These are phyloP conservation scores for Apamea sordens DNA, from an alignment of 2,888 invertebrate genomes.

Conservation along the genomic window DNA sequence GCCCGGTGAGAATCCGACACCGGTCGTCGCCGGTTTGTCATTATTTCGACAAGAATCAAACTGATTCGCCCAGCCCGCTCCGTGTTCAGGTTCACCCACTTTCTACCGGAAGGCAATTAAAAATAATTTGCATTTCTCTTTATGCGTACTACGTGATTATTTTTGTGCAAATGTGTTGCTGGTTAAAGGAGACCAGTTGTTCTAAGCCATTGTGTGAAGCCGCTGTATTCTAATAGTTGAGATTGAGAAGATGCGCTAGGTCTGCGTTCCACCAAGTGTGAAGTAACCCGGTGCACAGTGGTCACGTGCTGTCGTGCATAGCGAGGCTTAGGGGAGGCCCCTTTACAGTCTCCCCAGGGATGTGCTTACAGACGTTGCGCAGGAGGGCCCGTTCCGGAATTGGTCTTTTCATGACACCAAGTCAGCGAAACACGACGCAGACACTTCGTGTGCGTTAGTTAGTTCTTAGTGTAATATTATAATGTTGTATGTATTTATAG, in stretches of 20 bases:
- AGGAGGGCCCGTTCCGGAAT: too few relatives aligned
- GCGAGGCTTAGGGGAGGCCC: too few relatives aligned
- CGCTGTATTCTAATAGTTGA: not conserved
- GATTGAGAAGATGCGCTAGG: not conserved
- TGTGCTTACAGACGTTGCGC: too few relatives aligned
- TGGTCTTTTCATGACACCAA: too few relatives aligned
- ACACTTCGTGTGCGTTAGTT: too few relatives aligned
- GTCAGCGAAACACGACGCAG: too few relatives aligned
- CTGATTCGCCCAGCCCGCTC: conserved; percentile 80
- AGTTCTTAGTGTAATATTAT: too few relatives aligned
- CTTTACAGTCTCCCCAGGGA: too few relatives aligned
- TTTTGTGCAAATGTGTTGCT: conserved; percentile 73
- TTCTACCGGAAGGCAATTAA: conserved; percentile 90
- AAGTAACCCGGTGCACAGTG: too few relatives aligned
- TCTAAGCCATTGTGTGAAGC: conserved; percentile 7
- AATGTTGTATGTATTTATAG: too few relatives aligned
- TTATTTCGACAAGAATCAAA: conserved; percentile 83
- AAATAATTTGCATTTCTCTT: conserved; percentile 89
- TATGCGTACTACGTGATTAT: conserved; percentile 78
- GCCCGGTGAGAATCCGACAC: conserved; percentile 69
- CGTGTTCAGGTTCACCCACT: conserved; percentile 87
- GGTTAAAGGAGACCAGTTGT: conserved; percentile 66
- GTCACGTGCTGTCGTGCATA: too few relatives aligned
- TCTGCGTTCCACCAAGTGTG: too few relatives aligned
- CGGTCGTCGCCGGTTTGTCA: conserved; percentile 76